Conservation (phyloP, 2,888 invertebrate genomes). For the Yponomeuta cagnagella region DNA sequence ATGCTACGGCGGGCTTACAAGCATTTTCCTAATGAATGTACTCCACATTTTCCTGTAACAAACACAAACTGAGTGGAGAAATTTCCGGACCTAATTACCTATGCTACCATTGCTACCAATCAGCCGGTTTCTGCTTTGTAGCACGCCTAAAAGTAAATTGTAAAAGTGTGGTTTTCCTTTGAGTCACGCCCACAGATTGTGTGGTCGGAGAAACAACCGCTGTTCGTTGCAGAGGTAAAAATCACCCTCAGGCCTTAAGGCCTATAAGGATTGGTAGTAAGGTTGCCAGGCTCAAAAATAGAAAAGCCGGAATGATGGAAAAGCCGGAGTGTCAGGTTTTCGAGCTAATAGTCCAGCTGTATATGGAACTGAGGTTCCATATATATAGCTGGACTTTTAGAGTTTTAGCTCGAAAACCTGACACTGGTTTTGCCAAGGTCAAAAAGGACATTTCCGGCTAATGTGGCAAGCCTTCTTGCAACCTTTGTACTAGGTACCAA, state of each 20-base stretch:
- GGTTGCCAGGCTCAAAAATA: too few species aligned
- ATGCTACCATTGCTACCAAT: neutral
- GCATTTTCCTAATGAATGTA: neutral
- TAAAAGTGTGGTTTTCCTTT: constrained; percentile 1
- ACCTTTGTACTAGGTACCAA: too few species aligned
- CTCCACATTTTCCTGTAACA: neutral
- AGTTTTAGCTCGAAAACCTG: too few species aligned
- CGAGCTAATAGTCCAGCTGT: too few species aligned
- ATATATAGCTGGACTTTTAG: too few species aligned
- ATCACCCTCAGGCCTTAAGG: neutral
- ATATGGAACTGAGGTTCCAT: too few species aligned
- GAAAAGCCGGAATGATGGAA: too few species aligned
- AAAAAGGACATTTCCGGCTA: too few species aligned
- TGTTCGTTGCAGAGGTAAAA: neutral
- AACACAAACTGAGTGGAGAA: neutral
- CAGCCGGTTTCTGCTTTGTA: neutral
- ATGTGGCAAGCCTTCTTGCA: too few species aligned
- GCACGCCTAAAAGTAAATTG: too few species aligned
- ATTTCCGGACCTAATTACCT: neutral
- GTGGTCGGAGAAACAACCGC: neutral
- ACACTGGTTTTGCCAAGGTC: too few species aligned
- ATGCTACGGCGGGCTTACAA: neutral
- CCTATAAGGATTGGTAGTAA: neutral
- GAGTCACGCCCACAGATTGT: neutral
- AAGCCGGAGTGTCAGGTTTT: too few species aligned